Conservation (phyloP, 1,140 invertebrate species). For the Magallana gigas region DNA sequence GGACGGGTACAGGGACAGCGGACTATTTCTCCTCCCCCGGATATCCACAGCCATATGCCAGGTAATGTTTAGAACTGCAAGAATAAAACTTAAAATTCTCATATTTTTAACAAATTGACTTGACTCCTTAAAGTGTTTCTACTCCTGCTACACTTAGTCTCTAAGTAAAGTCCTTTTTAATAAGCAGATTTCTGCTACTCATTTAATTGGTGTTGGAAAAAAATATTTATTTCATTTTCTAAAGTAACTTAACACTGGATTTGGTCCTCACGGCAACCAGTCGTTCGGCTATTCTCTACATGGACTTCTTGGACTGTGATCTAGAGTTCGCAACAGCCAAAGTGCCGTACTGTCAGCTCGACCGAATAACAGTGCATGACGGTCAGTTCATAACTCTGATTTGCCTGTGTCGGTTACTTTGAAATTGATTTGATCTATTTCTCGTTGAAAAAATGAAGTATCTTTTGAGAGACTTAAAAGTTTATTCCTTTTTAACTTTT, state of each 20-base stretch:
- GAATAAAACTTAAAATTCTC: too few relatives aligned
- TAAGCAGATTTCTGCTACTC: too few relatives aligned
- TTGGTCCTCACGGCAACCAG: background rate
- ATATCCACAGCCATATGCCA: background rate
- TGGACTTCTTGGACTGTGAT: background rate
- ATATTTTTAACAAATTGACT: too few relatives aligned
- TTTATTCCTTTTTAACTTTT: background rate
- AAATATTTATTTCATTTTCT: background rate
- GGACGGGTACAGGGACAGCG: background rate
- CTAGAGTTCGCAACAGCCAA: conserved; percentile 23
- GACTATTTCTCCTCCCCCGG: background rate
- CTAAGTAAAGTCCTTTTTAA: too few relatives aligned
- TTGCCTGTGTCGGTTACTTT: too few relatives aligned
- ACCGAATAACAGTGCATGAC: conserved; percentile 21
- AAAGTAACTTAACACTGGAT: conserved; percentile 10
- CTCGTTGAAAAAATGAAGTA: too few relatives aligned
- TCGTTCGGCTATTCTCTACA: background rate
- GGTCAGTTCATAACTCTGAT: background rate
- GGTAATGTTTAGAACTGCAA: background rate
- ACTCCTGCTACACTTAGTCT: too few relatives aligned
- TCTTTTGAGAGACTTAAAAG: background rate
- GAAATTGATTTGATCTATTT: too few relatives aligned
- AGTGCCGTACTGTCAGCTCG: conserved; percentile 22
- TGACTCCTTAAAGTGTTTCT: too few relatives aligned
- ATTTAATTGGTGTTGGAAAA: too few relatives aligned